Conservation (phyloP, 2,888 invertebrate species). For the Drosophila atripex region DNA sequence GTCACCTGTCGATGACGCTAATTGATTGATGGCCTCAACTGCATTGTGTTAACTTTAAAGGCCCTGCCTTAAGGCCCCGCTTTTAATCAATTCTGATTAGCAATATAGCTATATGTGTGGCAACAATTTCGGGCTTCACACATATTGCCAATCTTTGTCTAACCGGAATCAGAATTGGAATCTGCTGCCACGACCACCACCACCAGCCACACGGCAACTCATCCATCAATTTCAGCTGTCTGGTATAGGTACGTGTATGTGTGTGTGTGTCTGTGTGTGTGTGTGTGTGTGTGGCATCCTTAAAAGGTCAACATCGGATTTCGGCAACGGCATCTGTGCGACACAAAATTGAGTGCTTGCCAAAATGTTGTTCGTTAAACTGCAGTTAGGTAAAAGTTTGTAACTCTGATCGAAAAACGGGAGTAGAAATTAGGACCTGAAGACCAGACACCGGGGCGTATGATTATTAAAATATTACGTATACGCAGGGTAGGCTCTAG, state of each 20-base stretch:
- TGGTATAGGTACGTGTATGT: neutral
- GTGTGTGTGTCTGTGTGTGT: slow-evolving; percentile 6
- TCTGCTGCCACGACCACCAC: slow-evolving; percentile 6
- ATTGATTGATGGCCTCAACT: slow-evolving; percentile 32
- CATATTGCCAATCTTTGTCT: slow-evolving; percentile 26
- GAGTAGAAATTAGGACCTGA: slow-evolving; percentile 18
- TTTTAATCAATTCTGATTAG: slow-evolving; percentile 61
- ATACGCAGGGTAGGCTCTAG: neutral
- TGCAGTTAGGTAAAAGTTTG: slow-evolving; percentile 38
- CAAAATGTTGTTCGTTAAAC: slow-evolving; percentile 24
- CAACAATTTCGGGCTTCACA: slow-evolving; percentile 57
- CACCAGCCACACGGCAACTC: slow-evolving; percentile 19
- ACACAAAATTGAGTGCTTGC: slow-evolving; percentile 29
- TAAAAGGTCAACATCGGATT: slow-evolving; percentile 57
- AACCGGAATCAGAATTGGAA: slow-evolving; percentile 15
- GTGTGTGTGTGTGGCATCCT: slow-evolving; percentile 39
- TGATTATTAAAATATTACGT: neutral
- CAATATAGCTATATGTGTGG: slow-evolving; percentile 15
- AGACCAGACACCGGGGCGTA: slow-evolving; percentile 5
- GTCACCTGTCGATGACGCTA: slow-evolving; percentile 13
- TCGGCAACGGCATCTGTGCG: slow-evolving; percentile 17
- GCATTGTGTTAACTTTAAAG: slow-evolving; percentile 10
- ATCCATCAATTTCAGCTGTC: slow-evolving; percentile 62
- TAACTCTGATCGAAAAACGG: neutral
- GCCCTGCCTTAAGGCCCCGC: neutral